Evolutionary conservation across 2,888 invertebrate genomes (phyloP).

Genomic region (Brachylomia viminalis): DNA sequence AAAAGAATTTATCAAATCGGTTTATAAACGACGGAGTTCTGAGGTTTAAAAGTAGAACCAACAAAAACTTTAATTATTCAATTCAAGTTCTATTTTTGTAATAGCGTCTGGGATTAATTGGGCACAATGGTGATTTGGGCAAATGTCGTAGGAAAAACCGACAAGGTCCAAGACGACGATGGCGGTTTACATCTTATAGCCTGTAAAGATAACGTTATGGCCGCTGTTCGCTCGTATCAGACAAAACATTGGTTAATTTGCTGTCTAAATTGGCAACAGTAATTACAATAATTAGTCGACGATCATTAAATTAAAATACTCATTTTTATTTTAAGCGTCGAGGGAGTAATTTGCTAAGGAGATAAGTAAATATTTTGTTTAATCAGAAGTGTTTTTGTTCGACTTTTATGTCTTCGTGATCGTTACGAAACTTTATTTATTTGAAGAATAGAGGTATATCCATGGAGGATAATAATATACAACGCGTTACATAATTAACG

Average conservation of each 20-base stretch:
- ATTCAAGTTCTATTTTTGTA: slow-evolving; percentile 64
- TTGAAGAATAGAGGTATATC: not conserved
- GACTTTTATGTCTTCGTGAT: not conserved
- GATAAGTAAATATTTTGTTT: slow-evolving; percentile 33
- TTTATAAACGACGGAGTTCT: no score
- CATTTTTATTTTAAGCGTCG: slow-evolving; percentile 27
- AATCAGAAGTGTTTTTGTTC: slow-evolving; percentile 1
- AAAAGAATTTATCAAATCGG: no score
- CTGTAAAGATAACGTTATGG: slow-evolving; percentile 43
- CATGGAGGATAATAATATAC: no score
- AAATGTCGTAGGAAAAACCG: slow-evolving; percentile 34
- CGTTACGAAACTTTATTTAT: not conserved
- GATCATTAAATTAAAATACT: slow-evolving; percentile 36
- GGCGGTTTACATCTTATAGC: slow-evolving; percentile 39
- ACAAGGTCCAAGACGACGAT: slow-evolving; percentile 22
- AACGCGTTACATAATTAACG: no score
- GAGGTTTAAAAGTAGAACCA: not conserved
- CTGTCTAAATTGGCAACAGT: slow-evolving; percentile 47
- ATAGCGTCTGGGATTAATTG: slow-evolving; percentile 61
- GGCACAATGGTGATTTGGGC: slow-evolving; percentile 50
- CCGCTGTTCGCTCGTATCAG: slow-evolving; percentile 12
- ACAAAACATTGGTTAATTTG: slow-evolving; percentile 49
- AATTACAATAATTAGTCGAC: slow-evolving; percentile 58
- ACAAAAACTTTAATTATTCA: slow-evolving; percentile 65
- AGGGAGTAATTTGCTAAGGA: slow-evolving; percentile 31